phyloP scores from a whole-genome alignment of 2,797 vertebrate species.

The Mormyrus proboscirostris region DNA sequence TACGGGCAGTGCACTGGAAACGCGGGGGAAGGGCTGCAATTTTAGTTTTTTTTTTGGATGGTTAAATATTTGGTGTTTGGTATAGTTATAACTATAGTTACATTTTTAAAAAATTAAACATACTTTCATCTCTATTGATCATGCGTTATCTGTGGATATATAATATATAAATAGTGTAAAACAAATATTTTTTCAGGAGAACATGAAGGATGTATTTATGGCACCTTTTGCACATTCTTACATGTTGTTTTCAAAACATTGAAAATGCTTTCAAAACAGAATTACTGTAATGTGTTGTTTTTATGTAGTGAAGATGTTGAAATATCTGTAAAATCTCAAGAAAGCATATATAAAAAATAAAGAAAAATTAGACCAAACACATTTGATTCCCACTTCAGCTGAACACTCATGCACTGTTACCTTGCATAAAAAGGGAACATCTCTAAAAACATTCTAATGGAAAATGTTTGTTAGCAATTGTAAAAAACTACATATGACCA shows the following conservation, averaged over 20 bases:
- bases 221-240: not conserved
- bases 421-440: not conserved
- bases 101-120: conserved; percentile 7
- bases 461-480: not conserved
- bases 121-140: conserved; percentile 23
- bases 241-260: not conserved
- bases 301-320: not conserved
- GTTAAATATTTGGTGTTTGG: too few relatives aligned
- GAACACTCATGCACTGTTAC: not conserved
- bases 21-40: not conserved
- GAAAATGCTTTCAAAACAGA: not conserved
- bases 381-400: not conserved
- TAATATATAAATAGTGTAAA: not conserved
- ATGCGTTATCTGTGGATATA: not conserved
- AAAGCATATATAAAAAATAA: not conserved
- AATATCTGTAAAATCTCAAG: not conserved
- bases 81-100: not conserved
- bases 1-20: not conserved
- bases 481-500: not conserved
- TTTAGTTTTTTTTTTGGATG: not conserved
- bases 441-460: not conserved
- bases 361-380: not conserved
- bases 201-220: not conserved
- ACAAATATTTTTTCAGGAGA: not conserved
- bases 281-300: not conserved